Evolutionary conservation across 23 tunicate species (phyloP), one percentile per base, ranked within the genome.

Genomic region (Ciona savignyi): DNA sequence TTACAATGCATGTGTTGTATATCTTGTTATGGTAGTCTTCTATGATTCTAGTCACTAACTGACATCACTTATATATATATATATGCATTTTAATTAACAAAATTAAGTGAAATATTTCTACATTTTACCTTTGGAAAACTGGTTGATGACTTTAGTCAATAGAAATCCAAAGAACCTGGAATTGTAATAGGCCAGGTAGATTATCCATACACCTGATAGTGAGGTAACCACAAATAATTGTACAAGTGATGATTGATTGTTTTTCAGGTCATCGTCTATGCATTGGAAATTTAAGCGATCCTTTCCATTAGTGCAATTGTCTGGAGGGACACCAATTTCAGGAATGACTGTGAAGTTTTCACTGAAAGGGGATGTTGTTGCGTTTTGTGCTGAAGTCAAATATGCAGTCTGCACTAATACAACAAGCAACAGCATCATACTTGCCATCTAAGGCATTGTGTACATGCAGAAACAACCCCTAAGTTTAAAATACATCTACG

Each of bases 181-280:
- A 68, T 94, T 89, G 76, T 30, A 94, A 65, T 60, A 94, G 4
- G 83, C 82, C 34, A 94, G 56, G 64, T 94, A 94, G 0, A 94
- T 20, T 4, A 87, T 11, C 99, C 99, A 94, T 0, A 83, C 0
- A 0, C 77, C 83, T 29, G 90, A 78, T 22, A 83, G 62, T 29
- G 72, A 34, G 27, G 81, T 68, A 23, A 94, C 90, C 3, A 77
- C 25, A 26, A 86, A 65, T 27, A 94, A 70, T 63, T 84, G 90
- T 4, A 75, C 27, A 26, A 89, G 51, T 27, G 96, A 88, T 20
- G 96, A 88, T 29, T 89, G 67, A 9, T 42, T 35, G 21, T 33
- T 27, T 34, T 48, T 63, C 34, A 84, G 60, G 51, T 29, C 72
- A 21, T 61, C 34, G 61, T 84, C 79, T 19, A 91, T 85, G 66